Evolutionary conservation across 2,888 invertebrate species (phyloP).

Genomic region (Tethea ocularis): DNA sequence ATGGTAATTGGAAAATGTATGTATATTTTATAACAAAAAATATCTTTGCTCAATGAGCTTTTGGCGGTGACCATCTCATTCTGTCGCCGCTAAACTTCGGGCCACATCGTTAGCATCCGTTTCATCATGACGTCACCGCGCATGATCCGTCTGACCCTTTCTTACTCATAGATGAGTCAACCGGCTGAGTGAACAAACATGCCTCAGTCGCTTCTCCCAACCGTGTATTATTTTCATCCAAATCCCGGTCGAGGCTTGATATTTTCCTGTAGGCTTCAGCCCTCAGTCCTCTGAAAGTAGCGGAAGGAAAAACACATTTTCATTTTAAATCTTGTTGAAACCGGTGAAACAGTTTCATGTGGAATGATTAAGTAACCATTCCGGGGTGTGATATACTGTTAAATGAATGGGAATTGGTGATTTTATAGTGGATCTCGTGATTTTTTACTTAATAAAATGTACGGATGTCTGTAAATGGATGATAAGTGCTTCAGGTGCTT

Average conservation of each 20-base stretch:
- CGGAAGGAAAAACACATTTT: slow-evolving; percentile 43
- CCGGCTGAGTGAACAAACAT: slow-evolving; percentile 51
- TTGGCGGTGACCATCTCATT: slow-evolving; percentile 55
- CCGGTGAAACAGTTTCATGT: slow-evolving; percentile 54
- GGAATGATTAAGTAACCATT: slow-evolving; percentile 75
- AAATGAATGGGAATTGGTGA: not conserved
- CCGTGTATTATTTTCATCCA: slow-evolving; percentile 57
- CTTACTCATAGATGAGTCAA: slow-evolving; percentile 63
- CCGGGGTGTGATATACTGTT: slow-evolving; percentile 22
- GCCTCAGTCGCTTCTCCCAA: slow-evolving; percentile 33
- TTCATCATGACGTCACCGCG: slow-evolving; percentile 25
- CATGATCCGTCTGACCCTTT: slow-evolving; percentile 44
- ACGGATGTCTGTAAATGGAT: slow-evolving; percentile 17
- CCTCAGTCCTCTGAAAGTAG: slow-evolving; percentile 68
- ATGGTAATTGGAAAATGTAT: slow-evolving; percentile 61
- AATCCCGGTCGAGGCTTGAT: slow-evolving; percentile 76
- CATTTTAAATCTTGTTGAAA: slow-evolving; percentile 25
- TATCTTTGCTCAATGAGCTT: slow-evolving; percentile 76
- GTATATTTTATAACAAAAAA: slow-evolving; percentile 69
- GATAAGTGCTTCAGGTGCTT: slow-evolving; percentile 26
- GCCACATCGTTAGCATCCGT: slow-evolving; percentile 45
- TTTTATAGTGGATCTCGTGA: slow-evolving; percentile 14
- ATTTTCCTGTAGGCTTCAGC: slow-evolving; percentile 78
- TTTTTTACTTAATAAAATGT: slow-evolving; percentile 24
- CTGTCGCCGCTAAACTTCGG: slow-evolving; percentile 50